Conservation (phyloP, 2,797 vertebrate species). For the Sitta carolinensis region DNA sequence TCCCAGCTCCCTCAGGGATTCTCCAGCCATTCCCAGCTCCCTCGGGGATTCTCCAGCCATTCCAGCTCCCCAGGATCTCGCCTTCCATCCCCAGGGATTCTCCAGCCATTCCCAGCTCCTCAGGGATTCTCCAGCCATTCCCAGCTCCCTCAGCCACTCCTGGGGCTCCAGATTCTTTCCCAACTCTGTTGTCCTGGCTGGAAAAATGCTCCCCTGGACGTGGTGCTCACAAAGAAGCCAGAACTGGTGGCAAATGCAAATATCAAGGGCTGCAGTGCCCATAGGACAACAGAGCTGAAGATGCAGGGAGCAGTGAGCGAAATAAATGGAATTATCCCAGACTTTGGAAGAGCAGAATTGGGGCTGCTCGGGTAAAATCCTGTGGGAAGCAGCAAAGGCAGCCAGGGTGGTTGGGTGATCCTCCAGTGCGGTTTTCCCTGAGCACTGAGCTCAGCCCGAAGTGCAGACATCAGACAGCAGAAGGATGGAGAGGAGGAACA, state of each 20-base stretch:
- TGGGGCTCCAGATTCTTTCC: neutral
- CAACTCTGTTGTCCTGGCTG: fast-evolving
- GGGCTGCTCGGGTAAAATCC: neutral
- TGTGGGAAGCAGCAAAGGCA: neutral
- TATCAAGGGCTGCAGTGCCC: neutral
- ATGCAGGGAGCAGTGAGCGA: neutral
- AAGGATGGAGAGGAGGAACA: neutral
- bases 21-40: too few species aligned
- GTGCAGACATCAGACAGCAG: neutral
- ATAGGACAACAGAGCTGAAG: neutral
- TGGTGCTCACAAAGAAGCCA: neutral
- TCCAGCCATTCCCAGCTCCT: too few species aligned
- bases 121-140: neutral
- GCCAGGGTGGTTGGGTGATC: fast-evolving
- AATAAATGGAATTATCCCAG: neutral
- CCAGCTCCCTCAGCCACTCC: neutral
- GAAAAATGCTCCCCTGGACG: neutral
- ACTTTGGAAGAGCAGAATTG: neutral
- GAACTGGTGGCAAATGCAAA: neutral
- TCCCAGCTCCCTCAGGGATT: too few species aligned
- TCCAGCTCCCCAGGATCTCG: too few species aligned
- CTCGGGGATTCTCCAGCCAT: too few species aligned
- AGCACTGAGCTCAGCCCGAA: neutral
- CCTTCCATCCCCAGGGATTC: too few species aligned
- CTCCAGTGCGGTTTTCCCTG: neutral